phyloP scores from a whole-genome alignment of 2,113 vertebrate species.

The Syngnathus typhle region DNA sequence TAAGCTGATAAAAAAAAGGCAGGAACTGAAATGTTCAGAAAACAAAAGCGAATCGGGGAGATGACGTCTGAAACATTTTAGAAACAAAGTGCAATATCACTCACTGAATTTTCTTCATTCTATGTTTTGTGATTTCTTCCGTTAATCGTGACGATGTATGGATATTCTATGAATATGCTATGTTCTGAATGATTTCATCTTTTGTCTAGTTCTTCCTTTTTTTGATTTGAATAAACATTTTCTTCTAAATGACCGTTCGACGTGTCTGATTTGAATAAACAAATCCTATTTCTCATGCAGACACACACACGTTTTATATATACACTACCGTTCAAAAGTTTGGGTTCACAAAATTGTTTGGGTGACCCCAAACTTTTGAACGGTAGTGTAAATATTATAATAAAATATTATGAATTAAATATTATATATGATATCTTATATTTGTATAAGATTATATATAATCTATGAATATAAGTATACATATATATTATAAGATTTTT shows the following conservation, averaged over 20 bases:
- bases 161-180: conserved; percentile 84
- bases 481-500: too few relatives aligned
- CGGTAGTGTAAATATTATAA: too few relatives aligned
- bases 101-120: conserved; percentile 83
- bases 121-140: conserved; percentile 69
- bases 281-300: neutral
- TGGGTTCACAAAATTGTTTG: too few relatives aligned
- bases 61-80: conserved; percentile 86
- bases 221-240: conserved; percentile 77
- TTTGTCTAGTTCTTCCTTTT: conserved; percentile 93
- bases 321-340: too few relatives aligned
- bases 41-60: conserved; percentile 37
- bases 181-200: conserved; percentile 87
- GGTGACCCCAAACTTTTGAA: too few relatives aligned
- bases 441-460: too few relatives aligned
- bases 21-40: conserved; percentile 73
- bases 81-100: conserved; percentile 98
- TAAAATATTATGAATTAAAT: too few relatives aligned
- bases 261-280: neutral
- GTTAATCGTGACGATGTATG: conserved; percentile 86
- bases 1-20: conserved; percentile 67
- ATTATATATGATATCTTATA: too few relatives aligned
- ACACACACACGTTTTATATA: too few relatives aligned
- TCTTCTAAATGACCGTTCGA: conserved; percentile 45
- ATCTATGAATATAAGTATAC: too few relatives aligned